These are phyloP conservation scores for Drosophila nannoptera DNA, from an alignment of 1,140 invertebrate species.

Conservation along the genomic window DNA sequence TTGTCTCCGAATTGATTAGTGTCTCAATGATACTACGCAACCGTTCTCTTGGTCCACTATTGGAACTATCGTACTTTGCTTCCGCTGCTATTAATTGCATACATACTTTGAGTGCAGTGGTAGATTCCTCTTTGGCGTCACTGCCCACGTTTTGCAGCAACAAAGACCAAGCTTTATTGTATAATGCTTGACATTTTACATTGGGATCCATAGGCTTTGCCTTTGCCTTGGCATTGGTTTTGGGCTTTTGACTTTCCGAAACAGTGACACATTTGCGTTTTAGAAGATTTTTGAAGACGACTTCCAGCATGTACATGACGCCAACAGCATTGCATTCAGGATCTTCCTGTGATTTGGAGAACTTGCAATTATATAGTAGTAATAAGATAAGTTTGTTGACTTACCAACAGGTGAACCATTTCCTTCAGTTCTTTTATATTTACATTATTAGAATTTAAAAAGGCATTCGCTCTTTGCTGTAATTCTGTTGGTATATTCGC, in stretches of 20 bases:
- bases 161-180: conserved; percentile 42
- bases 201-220: neutral
- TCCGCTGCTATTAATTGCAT: conserved; percentile 84
- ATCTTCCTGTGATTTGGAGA: conserved; percentile 67
- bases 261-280: conserved; percentile 80
- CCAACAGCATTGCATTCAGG: conserved; percentile 33
- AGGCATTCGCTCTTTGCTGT: conserved; percentile 84
- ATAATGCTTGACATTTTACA: conserved; percentile 15
- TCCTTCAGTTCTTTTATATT: conserved; percentile 26
- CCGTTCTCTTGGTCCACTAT: conserved; percentile 79
- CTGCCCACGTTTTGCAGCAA: conserved; percentile 17
- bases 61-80: conserved; percentile 80
- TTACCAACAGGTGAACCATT: conserved; percentile 43
- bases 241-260: neutral
- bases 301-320: conserved; percentile 82
- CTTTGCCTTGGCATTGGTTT: conserved; percentile 5
- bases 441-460: conserved; percentile 81
- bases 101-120: conserved; percentile 81
- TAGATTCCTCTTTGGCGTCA: conserved; percentile 24
- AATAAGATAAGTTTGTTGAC: neutral
- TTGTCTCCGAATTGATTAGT: conserved; percentile 80
- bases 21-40: conserved; percentile 81
- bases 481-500: conserved; percentile 56
- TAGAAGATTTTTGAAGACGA: conserved; percentile 84
- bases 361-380: neutral